Evolutionary conservation across 2,113 vertebrate genomes (phyloP), one percentile per base, ranked within the genome.

Genomic region (Tragelaphus scriptus): DNA sequence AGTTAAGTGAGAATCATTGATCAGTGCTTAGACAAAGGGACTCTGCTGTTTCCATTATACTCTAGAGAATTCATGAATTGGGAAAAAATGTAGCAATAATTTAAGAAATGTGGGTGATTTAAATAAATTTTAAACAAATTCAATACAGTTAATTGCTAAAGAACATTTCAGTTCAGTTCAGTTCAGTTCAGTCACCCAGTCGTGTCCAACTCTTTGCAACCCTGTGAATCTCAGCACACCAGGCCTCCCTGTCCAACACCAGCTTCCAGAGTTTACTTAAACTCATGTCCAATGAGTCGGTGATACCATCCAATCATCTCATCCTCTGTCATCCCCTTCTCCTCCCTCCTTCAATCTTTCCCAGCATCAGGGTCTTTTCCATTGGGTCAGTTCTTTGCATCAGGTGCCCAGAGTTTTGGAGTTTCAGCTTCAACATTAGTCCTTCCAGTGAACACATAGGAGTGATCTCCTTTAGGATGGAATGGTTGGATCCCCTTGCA

Each of bases 141-240:
- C 2, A 47, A n/a, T 71, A 47, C 16, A 47, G 16, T 56, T 84
- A 55, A 84, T 44, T 85, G 28, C 28, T 71, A 36, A 85, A 68
- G n/a, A 56, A 13, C 7, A 92, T 16, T 68, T 75, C 10, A 14
- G 5, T 63, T 61, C 59, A 59, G 14, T 19, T 65, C 30, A 16
- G 14, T 65, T 65, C 32, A 36, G 17, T 21, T 36, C 17, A 36
- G n/a, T 71, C 9, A 0, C n/a, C 5, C n/a, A 23, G n/a, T 71
- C 1, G 0, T 40, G n/a, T 71, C 19, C 9, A 0, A 40, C n/a
- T 71, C 68, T 23, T 40, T 23, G 9, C 0, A 5, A 71, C 19
- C 2, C n/a, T 19, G 3, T 23, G 68, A 36, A 71, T 36, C 0
- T 0, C 68, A 40, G 19, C 68, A 71, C 0, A 1, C 68, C 68